Conservation (phyloP, 2,888 invertebrate species). For the Dromius quadrimaculatus region DNA sequence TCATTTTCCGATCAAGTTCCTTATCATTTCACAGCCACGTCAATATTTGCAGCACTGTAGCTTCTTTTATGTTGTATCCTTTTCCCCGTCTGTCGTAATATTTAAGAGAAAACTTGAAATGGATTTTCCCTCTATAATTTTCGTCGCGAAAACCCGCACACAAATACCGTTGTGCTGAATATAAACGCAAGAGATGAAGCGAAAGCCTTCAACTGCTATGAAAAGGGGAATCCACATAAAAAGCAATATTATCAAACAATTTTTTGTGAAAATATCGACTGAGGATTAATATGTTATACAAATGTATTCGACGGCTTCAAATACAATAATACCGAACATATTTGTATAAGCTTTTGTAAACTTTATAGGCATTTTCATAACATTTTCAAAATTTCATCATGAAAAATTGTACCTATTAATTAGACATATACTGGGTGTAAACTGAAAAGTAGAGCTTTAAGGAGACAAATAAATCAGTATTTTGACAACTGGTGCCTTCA, state of each 20-base stretch:
- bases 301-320: conserved; percentile 8
- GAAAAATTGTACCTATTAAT: too few relatives aligned
- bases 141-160: conserved; percentile 4
- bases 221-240: conserved; percentile 24
- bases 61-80: not conserved
- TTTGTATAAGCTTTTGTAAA: conserved; percentile 16
- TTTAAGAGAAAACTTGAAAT: conserved; percentile 29
- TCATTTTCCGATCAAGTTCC: too few relatives aligned
- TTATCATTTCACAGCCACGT: too few relatives aligned
- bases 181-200: conserved; percentile 22
- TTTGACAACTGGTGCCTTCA: too few relatives aligned
- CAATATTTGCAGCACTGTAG: conserved; percentile 5
- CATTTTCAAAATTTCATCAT: too few relatives aligned
- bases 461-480: too few relatives aligned
- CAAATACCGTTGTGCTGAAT: conserved; percentile 33
- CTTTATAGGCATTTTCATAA: too few relatives aligned
- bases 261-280: conserved; percentile 24
- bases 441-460: too few relatives aligned
- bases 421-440: too few relatives aligned
- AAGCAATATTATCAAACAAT: conserved; percentile 36
- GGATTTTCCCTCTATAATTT: conserved; percentile 20
- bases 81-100: not conserved
- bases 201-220: conserved; percentile 12
- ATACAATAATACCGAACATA: conserved; percentile 13
- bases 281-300: conserved; percentile 24